Base-by-base conservation (phyloP, 1,140 invertebrate species). In the Sinella curviseta region DNA sequence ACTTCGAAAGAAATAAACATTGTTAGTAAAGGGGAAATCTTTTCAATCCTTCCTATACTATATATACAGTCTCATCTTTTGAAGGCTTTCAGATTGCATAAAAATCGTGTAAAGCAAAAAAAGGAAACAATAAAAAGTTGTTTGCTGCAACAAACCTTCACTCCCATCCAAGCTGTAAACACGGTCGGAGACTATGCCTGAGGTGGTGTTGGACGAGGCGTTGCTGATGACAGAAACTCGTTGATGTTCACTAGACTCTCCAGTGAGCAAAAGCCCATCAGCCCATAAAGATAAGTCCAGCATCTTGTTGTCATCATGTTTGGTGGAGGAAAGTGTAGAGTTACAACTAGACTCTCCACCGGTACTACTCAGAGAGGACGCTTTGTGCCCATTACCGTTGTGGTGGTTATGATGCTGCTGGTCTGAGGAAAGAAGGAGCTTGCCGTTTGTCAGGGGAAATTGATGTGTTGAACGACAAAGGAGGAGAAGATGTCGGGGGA, bases 201-300 rank as follows among this genome's bases (percentile, higher is more conserved):
- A 97, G 1, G 96, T 97, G 48, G 95, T 97, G 85, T 97, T 97
- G 1, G 95, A 97, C 79, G 95, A 97, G 39, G 94, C 94, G 85
- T 91, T 94, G 67, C 94, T 96, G 85, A 97, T 95, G 17, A 97
- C 93, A 26, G 95, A 97, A 85, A 95, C 93, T 81, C 94, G 89
- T 86, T 95, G 94, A 86, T 95, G 94, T 79, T 79, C 85, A 76
- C 65, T 79, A 39, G 82, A 82, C 76, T 79, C 79, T 35, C 73
- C 39, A 26, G 77, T 31, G 33, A 83, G 76, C n/a, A 83, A 60
- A 36, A 82, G 78, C 20, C 83, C 83, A 78, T 83, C 81, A 76
- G 81, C 83, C 83, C 81, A 82, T 33, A 83, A 65, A 55, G 83
- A 83, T 48, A 83, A 74, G 76, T 83, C 83, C 55, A 83, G 79